Base-by-base conservation (phyloP, 2,888 invertebrate genomes). In the Eupsilia transversa region DNA sequence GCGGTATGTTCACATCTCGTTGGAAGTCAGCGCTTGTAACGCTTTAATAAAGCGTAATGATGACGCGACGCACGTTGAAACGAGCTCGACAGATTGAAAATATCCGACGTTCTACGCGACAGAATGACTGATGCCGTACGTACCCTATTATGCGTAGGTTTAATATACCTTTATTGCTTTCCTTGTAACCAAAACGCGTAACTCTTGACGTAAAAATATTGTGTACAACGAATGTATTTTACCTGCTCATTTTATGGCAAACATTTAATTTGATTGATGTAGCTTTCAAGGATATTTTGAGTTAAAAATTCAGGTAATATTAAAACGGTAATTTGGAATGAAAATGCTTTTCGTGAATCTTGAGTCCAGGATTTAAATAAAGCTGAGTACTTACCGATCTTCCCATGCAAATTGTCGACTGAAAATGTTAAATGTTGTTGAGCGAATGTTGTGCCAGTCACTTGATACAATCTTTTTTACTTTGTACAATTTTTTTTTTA, bases 41-140 rank as follows among this genome's bases (percentile, higher is more conserved):
- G 67, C 82, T 89, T 89, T 87, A 89, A 88, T 89, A 89, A 88
- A 86, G 85, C 79, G 83, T 87, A 89, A 88, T 86, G 85, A 88
- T 81, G 80, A 87, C 87, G 82, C 86, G 88, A 33, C 61, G 12
- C 59, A 54, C 64, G 74, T 65, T 60, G 76, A 70, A 82, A 70
- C 72, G 79, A 80, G 79, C 72, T 79, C 74, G 69, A 77, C 83
- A 86, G 87, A 89, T 89, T 89, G 85, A 87, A 87, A 86, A 88
- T 89, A 85, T 87, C 85, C 83, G 75, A 81, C 84, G 85, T 83
- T 87, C 83, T 76, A 57, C 23, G 74, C 72, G 87, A 84, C 87
- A 85, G 84, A 84, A 87, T 89, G 89, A 89, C 79, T 85, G 86
- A 89, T 86, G 87, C 80, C 67, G 33, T 65, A 76, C 84, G 86